These are phyloP conservation scores for Echiichthys vipera DNA, from an alignment of 2,797 vertebrate genomes.

Conservation along the genomic window DNA sequence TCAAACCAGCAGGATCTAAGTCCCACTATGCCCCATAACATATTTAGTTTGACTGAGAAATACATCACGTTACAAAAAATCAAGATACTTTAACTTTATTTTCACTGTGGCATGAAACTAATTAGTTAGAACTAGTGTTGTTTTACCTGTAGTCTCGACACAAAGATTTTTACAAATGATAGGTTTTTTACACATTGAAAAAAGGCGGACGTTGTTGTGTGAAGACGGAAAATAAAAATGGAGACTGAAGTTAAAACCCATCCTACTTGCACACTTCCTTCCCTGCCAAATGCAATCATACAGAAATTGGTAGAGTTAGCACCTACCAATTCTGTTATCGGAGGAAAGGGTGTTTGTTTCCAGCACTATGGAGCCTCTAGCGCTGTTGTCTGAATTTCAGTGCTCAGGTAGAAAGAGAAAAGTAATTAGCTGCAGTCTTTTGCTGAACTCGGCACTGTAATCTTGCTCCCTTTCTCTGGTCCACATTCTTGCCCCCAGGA, in stretches of 20 bases:
- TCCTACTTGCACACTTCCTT: background rate
- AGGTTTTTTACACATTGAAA: background rate
- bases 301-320: background rate
- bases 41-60: no score
- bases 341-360: background rate
- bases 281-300: background rate
- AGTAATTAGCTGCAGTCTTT: slow-evolving; percentile 3
- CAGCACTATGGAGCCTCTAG: background rate
- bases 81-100: no score
- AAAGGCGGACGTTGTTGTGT: background rate
- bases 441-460: slow-evolving; percentile 31
- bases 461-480: slow-evolving; percentile 4
- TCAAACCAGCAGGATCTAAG: background rate
- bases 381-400: slow-evolving; percentile 12
- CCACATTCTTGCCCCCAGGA: slow-evolving; percentile 54
- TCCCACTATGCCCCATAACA: no score
- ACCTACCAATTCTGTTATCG: background rate
- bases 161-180: background rate
- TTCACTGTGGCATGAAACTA: no score
- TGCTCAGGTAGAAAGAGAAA: slow-evolving; percentile 5
- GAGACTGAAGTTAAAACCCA: background rate
- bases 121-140: no score
- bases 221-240: background rate
- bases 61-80: no score
- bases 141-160: background rate